A percentile compares a stretch with the other conserved stretches of the same genome.
These are phyloP conservation scores for Oppia nitens DNA, from an alignment of 1,140 invertebrate species.

Conservation along the genomic window DNA sequence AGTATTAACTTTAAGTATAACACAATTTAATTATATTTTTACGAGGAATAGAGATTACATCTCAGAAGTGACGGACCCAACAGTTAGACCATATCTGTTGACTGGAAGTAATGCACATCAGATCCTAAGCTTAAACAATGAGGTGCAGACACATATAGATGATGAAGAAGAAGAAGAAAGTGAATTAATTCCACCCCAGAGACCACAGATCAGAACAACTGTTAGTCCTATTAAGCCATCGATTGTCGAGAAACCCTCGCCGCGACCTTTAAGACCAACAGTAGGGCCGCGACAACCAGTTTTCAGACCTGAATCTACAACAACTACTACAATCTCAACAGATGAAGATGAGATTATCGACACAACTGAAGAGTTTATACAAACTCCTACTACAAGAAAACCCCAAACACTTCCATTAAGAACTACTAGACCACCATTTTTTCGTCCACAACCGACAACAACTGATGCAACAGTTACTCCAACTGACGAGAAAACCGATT, in stretches of 20 bases:
- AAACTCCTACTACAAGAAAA: too few species aligned
- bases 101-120: constrained; percentile 14
- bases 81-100: constrained; percentile 12
- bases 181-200: not conserved
- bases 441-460: too few species aligned
- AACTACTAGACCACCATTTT: too few species aligned
- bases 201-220: constrained; percentile 1
- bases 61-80: constrained; percentile 19
- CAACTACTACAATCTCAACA: not conserved
- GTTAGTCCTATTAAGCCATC: not conserved
- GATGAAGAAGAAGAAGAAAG: not conserved
- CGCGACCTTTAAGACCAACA: constrained; percentile 3
- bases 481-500: too few species aligned
- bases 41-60: constrained; percentile 18
- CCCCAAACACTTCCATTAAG: too few species aligned
- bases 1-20: too few species aligned
- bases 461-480: too few species aligned
- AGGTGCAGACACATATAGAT: constrained; percentile 11
- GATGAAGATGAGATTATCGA: not conserved
- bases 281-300: not conserved
- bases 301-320: not conserved
- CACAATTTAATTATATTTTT: too few species aligned
- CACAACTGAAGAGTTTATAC: too few species aligned
- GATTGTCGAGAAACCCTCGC: not conserved
- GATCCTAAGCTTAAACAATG: constrained; percentile 7